Base-by-base conservation (phyloP, 2,797 vertebrate genomes). In the Amphiprion clarkii region DNA sequence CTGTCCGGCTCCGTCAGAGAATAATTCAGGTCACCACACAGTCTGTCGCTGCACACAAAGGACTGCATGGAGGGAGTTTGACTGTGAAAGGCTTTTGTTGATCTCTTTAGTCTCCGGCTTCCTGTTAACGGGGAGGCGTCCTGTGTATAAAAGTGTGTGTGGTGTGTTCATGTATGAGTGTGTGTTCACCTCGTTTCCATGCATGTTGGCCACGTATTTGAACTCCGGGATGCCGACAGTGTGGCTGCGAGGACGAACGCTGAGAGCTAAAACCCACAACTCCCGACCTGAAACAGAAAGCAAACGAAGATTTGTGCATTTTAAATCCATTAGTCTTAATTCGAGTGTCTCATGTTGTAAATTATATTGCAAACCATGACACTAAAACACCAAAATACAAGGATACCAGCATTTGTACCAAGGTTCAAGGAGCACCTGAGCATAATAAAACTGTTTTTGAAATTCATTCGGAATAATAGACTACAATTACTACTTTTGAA, bases 171-270 rank as follows among this genome's bases (percentile, higher is more conserved):
- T 49, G 48, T 21, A 14, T 25, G 65, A 49, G 63, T 68, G 70
- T 44, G 62, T 61, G 48, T 58, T 57, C 95, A 99, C 98, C 98
- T 99, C 98, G 79, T 99, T 97, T 82, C 98, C 98, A 84, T 99
- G 98, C 96, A 99, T 99, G 92, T 99, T 99, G 33, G 93, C 98
- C 90, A 99, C 95, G 83, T 99, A 99, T 93, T 99, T 99, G 93
- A 99, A 98, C 82, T 99, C 98, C 2, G 98, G 98, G 94, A 98
- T 96, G 86, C 98, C 97, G 53, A 97, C 89, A 66, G 84, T 95
- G 94, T 99, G 98, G 63, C 90, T 91, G 31, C 62, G 94, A 87
- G 98, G 96, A 88, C 88, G 95, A 88, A 88, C 92, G 76, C 98
- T 97, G 86, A 99, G 91, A 84, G 96, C 93, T 85, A 99, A 93